Base-by-base conservation (phyloP, 2,113 vertebrate genomes). In the Leptocoma aspasia region DNA sequence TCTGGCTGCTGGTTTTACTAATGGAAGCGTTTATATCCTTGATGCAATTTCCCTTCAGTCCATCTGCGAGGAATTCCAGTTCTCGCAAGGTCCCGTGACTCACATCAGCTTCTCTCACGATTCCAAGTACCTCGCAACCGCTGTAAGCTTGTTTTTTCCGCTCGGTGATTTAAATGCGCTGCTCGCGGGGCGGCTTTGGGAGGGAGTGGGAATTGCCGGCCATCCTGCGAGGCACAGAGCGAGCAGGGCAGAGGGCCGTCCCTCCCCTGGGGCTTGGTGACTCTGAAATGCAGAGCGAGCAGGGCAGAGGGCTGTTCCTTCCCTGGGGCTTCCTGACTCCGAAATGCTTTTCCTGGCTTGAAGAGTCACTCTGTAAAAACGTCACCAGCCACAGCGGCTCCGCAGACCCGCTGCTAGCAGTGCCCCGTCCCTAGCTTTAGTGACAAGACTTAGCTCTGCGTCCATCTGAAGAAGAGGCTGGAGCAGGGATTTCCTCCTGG, bases 71-170 rank as follows among this genome's bases (percentile, higher is more conserved):
- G 94, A 98, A 73, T 98, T 99, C 93, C 97, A 82, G 24, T 98
- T 97, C 91, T 98, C 98, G 2, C 91, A 76, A 35, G 96, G 98
- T 68, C 89, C 97, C 1, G 98, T 99, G 92, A 98, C 98, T 19
- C 98, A 98, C 21, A 95, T 99, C 19, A 96, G 97, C 86, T 99
- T 99, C 97, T 99, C 99, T 7, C 97, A 98, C 3, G 96, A 99
- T 94, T 99, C 99, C 1, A 87, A 97, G 57, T 99, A 98, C 90
- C 97, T 99, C 31, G 99, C 99, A 5, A 99, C 99, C 1, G 99
- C 99, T 8, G 99, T 99, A 82, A 98, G 99, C 94, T 80, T 54
- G 49, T 20, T 80, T 69, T 60, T 28, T 47, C 79, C 85, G 80
- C 66, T 69, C 0, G 2, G 41, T 24, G 35, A 47, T 53, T 70